A percentile compares a stretch with the other conserved stretches of the same genome.
Evolutionary conservation across 2,797 vertebrate species (phyloP).

Genomic region (Meriones psammophilus): DNA sequence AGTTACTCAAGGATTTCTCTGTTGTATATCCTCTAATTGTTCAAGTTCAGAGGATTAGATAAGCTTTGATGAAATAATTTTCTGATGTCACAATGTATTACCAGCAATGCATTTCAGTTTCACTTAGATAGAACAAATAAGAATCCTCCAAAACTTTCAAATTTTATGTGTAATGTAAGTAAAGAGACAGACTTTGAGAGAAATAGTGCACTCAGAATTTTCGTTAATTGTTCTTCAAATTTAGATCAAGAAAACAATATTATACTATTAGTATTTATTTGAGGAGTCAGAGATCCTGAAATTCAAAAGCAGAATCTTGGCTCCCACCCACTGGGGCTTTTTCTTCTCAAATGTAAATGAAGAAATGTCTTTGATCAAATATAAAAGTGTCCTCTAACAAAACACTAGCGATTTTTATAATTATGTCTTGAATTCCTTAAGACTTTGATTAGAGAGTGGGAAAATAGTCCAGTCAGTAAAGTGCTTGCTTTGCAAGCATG

Average conservation of each 20-base stretch:
- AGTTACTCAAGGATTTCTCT: neutral
- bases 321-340: neutral
- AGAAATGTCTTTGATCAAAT: conserved; percentile 24
- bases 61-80: conserved; percentile 6
- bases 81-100: neutral
- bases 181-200: neutral
- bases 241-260: neutral
- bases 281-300: neutral
- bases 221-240: neutral
- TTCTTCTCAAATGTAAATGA: neutral
- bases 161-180: neutral
- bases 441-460: neutral
- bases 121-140: neutral
- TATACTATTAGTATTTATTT: neutral
- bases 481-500: neutral
- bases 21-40: neutral
- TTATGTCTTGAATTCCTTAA: neutral
- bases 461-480: neutral
- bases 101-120: neutral
- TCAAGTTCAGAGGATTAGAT: neutral
- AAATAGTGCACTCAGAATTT: neutral
- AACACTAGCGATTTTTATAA: neutral
- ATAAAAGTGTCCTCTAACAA: conserved; percentile 3
- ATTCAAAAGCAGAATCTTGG: neutral
- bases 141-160: neutral